phyloP scores from a whole-genome alignment of 2,888 invertebrate species.

The Pterostichus madidus region DNA sequence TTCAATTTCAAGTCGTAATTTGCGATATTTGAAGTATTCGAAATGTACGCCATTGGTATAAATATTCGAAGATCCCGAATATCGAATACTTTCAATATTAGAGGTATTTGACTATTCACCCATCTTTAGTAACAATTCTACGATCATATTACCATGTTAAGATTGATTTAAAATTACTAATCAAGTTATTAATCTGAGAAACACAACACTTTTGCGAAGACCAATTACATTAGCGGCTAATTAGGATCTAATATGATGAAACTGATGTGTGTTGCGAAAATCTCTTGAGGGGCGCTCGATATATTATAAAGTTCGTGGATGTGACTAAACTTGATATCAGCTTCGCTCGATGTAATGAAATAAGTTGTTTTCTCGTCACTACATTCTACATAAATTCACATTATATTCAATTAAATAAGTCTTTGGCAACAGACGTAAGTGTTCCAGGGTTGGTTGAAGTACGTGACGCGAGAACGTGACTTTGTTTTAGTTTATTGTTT shows the following conservation, averaged over 20 bases:
- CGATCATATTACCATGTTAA: not conserved
- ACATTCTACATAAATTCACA: conserved; percentile 41
- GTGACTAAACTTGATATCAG: conserved; percentile 31
- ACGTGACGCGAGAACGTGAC: conserved; percentile 18
- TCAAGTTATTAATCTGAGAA: conserved; percentile 32
- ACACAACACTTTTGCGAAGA: conserved; percentile 24
- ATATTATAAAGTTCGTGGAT: conserved; percentile 47
- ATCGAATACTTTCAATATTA: no score
- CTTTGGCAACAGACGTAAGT: conserved; percentile 19
- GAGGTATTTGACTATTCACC: no score
- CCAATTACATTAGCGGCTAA: conserved; percentile 36
- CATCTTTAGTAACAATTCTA: no score
- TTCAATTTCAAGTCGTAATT: no score
- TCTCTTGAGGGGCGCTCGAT: conserved; percentile 35
- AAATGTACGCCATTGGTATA: no score
- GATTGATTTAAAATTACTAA: conserved; percentile 18
- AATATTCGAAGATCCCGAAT: no score
- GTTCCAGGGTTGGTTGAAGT: not conserved
- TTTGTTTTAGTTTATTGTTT: conserved; percentile 42
- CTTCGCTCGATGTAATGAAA: conserved; percentile 26
- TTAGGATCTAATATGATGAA: conserved; percentile 47
- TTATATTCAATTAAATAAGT: conserved; percentile 48
- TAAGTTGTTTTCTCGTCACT: conserved; percentile 43
- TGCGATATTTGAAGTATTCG: no score
- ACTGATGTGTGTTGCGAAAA: conserved; percentile 27